Percentiles rank a stretch among this genome's conserved stretches.
Evolutionary conservation across 1,140 invertebrate species (phyloP).

Genomic region (Rhagoletis zephyria): DNA sequence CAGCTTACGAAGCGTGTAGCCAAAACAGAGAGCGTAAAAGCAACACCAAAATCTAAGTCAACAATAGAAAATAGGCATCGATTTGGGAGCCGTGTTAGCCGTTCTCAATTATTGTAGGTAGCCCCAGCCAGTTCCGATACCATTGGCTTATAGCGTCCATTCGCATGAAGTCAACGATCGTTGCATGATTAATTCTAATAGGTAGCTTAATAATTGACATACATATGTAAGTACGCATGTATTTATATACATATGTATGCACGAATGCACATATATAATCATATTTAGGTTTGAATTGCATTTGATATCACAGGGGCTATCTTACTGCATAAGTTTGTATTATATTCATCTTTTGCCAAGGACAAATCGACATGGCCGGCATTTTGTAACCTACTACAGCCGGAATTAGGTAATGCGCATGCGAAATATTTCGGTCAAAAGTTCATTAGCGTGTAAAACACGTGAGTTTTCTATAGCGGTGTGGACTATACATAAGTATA

Average conservation of each 20-base stretch:
- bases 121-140: too few relatives aligned
- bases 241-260: too few relatives aligned
- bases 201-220: not conserved
- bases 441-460: not conserved
- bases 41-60: conserved; percentile 8
- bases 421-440: conserved; percentile 35
- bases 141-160: too few relatives aligned
- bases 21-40: conserved; percentile 39
- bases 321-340: not conserved
- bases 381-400: conserved; percentile 6
- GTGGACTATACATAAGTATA: too few relatives aligned
- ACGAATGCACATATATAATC: too few relatives aligned
- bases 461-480: not conserved
- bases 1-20: conserved; percentile 12
- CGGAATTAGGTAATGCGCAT: conserved; percentile 31
- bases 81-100: too few relatives aligned
- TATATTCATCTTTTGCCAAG: not conserved
- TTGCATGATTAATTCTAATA: not conserved
- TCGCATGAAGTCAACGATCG: not conserved
- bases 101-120: too few relatives aligned
- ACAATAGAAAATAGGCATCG: not conserved
- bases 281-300: too few relatives aligned
- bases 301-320: too few relatives aligned
- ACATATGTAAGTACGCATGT: too few relatives aligned
- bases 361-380: conserved; percentile 1